phyloP scores from a whole-genome alignment of 2,113 vertebrate genomes.

The Hippopotamus amphibius region DNA sequence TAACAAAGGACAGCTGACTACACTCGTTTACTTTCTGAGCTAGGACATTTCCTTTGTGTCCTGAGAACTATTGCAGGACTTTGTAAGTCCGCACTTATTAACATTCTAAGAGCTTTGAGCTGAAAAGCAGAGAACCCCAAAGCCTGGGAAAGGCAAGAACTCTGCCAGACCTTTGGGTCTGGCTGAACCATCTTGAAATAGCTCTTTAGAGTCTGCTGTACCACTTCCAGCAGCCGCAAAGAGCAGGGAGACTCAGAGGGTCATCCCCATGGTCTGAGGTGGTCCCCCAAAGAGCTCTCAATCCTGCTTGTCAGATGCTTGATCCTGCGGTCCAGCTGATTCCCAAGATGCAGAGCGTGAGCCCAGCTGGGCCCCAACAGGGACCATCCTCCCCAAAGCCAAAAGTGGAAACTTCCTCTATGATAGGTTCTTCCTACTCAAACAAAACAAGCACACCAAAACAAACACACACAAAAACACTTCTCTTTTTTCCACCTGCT shows the following conservation, averaged over 20 bases:
- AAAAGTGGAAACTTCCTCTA: background rate
- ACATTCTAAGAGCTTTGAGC: slow-evolving; percentile 59
- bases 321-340: background rate
- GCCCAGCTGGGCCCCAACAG: background rate
- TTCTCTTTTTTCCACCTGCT: background rate
- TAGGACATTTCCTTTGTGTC: slow-evolving; percentile 40
- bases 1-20: slow-evolving; percentile 17
- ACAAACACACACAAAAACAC: background rate
- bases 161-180: slow-evolving; percentile 41
- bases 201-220: background rate
- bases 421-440: background rate
- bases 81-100: slow-evolving; percentile 25
- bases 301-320: background rate
- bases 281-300: background rate
- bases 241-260: background rate
- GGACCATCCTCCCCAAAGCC: background rate
- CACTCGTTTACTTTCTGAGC: background rate
- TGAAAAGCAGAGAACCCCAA: slow-evolving; percentile 52
- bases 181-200: slow-evolving; percentile 35
- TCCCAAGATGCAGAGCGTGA: background rate
- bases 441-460: slow-evolving; percentile 27
- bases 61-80: slow-evolving; percentile 23
- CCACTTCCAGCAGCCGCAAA: background rate
- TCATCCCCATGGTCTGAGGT: background rate
- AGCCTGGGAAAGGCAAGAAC: slow-evolving; percentile 39